Evolutionary conservation across 2,113 vertebrate genomes (phyloP), one percentile per base, ranked within the genome.

Genomic region (Seriola quinqueradiata): DNA sequence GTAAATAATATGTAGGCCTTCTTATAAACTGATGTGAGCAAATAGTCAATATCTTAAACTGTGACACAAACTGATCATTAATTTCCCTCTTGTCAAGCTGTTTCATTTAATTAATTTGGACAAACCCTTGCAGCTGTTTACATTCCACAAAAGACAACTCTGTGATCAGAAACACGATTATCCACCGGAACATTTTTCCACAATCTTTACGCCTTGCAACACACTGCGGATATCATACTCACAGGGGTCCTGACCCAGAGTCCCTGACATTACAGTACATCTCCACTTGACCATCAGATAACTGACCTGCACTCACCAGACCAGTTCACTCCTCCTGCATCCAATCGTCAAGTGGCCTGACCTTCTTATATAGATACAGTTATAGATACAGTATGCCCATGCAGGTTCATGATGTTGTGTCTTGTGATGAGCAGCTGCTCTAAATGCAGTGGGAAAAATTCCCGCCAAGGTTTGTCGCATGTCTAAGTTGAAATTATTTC

Each of bases 401-500:
- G 9, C 10, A 66, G 65, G 38, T 75, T 71, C 69, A 55, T 66
- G 19, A 58, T 65, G 66, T 28, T 58, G 12, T 32, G 13, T 54
- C 34, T 69, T 46, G 34, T 66, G 28, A 84, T 60, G 52, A 70
- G n/a, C 74, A 64, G 42, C 72, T 77, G 50, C 14, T 79, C 42
- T 21, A 25, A 69, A 70, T 54, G 21, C 21, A 55, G 40, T 17
- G 9, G 50, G 12, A 8, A 4, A 14, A 32, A 55, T 34, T 71
- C 23, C 28, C 2, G 36, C 61, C 61, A 69, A 52, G 79, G 59
- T 66, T 65, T 80, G 71, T 40, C 5, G 44, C 65, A 74, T 79
- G 63, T 75, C 79, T 76, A 87, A 85, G 13, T 64, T 76, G 58
- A 36, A 80, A 89, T 82, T 88, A 71, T 75, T 84, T 82, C 40